Conservation (phyloP, 2,797 vertebrate species). For the Trachops cirrhosus region DNA sequence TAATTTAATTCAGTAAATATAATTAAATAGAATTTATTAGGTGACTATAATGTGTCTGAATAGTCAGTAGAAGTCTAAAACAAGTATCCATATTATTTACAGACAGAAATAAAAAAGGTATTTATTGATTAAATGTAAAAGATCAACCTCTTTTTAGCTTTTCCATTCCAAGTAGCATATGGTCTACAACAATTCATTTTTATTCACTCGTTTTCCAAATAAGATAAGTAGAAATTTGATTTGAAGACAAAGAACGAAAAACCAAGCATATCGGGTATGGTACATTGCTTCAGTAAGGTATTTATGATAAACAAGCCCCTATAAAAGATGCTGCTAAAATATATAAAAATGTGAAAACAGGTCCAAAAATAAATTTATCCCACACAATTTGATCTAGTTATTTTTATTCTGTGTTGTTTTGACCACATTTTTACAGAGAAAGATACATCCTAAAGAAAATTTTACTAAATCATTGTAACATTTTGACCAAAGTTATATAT, state of each 20-base stretch:
- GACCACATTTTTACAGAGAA: background rate
- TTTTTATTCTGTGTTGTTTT: background rate
- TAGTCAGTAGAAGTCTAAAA: background rate
- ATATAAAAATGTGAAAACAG: background rate
- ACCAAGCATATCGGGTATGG: background rate
- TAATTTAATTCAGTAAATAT: background rate
- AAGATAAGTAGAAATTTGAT: background rate
- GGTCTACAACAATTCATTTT: background rate
- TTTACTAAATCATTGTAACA: background rate
- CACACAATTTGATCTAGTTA: background rate
- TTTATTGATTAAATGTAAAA: background rate
- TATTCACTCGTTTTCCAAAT: background rate
- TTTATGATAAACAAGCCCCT: background rate
- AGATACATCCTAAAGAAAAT: background rate
- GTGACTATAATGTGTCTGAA: background rate
- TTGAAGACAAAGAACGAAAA: conserved; percentile 14
- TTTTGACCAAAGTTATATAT: background rate
- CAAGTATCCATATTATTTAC: background rate
- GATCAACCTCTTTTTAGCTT: background rate
- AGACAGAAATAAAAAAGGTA: background rate
- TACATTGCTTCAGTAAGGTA: background rate
- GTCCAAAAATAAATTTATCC: background rate
- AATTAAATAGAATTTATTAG: background rate
- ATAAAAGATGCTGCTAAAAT: background rate
- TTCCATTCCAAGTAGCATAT: background rate